A percentile compares a stretch with the other conserved stretches of the same genome.
Evolutionary conservation across 1,140 invertebrate genomes (phyloP).

Genomic region (Drosophila serrata): DNA sequence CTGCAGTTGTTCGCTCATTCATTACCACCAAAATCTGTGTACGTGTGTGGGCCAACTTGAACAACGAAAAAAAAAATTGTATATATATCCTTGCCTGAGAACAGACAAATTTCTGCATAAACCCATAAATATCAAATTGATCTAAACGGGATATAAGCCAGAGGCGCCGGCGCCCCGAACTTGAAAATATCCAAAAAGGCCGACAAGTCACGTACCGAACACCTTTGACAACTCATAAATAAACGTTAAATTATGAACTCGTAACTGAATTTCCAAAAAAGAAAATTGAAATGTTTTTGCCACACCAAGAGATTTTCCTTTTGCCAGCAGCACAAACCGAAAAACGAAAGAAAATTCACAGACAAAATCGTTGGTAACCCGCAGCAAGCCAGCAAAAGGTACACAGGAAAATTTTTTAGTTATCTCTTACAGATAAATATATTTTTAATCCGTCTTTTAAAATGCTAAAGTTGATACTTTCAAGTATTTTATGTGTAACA

Average conservation of each 20-base stretch:
- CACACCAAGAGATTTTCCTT: slow-evolving; percentile 64
- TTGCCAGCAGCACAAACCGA: not conserved
- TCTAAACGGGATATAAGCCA: slow-evolving; percentile 65
- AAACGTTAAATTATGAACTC: slow-evolving; percentile 81
- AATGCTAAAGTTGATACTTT: no score
- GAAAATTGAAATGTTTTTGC: slow-evolving; percentile 70
- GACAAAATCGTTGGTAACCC: slow-evolving; percentile 27
- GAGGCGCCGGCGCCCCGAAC: slow-evolving; percentile 75
- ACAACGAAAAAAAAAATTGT: not conserved
- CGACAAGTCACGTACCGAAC: slow-evolving; percentile 60
- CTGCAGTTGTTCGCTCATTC: slow-evolving; percentile 31
- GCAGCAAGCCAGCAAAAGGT: slow-evolving; percentile 18
- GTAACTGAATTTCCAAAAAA: slow-evolving; percentile 45
- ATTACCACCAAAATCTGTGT: slow-evolving; percentile 17
- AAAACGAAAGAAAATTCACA: slow-evolving; percentile 22
- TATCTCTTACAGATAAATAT: not conserved
- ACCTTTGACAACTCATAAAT: slow-evolving; percentile 83
- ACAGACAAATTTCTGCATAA: slow-evolving; percentile 84
- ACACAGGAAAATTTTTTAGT: slow-evolving; percentile 5
- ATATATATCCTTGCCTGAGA: slow-evolving; percentile 40
- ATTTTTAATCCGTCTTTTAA: not conserved
- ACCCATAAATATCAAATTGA: slow-evolving; percentile 84
- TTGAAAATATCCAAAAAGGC: slow-evolving; percentile 56
- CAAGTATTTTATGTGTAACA: not conserved
- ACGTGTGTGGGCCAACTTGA: slow-evolving; percentile 60